These are phyloP conservation scores for Theretra japonica DNA, from an alignment of 2,888 invertebrate genomes.

Conservation along the genomic window DNA sequence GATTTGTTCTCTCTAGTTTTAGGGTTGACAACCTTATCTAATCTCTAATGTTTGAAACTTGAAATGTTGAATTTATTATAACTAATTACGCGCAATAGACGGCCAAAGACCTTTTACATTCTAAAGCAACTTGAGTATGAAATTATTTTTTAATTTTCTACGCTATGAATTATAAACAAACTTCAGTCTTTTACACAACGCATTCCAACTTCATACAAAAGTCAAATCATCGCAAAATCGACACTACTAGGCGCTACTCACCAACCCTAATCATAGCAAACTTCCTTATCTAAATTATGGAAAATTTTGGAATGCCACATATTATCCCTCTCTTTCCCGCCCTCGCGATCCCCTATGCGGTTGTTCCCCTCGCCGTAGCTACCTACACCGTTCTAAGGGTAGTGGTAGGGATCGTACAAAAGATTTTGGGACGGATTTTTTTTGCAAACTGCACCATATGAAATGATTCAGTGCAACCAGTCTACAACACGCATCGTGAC, in stretches of 20 bases:
- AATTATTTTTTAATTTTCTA: no score
- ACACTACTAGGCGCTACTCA: constrained; percentile 33
- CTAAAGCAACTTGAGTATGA: no score
- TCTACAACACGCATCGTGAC: constrained; percentile 35
- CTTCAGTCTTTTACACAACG: neutral
- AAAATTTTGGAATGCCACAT: constrained; percentile 82
- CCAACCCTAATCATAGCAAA: constrained; percentile 83
- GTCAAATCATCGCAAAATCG: constrained; percentile 25
- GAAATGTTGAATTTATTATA: neutral
- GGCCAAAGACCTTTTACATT: no score
- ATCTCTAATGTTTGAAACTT: neutral
- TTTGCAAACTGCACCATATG: constrained; percentile 79
- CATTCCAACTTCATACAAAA: neutral
- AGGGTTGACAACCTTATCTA: constrained; percentile 29
- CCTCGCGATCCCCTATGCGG: constrained; percentile 46
- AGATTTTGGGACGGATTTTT: constrained; percentile 79
- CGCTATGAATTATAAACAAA: no score
- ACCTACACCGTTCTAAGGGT: constrained; percentile 73
- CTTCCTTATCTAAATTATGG: constrained; percentile 83
- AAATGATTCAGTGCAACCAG: constrained; percentile 65
- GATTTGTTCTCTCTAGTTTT: constrained; percentile 42
- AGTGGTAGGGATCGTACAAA: constrained; percentile 77
- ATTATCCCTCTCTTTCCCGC: constrained; percentile 64
- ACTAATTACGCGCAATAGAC: no score
- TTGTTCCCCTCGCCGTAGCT: constrained; percentile 65